Base-by-base conservation (phyloP, 2,797 vertebrate genomes). In the Nannoperca obscura region DNA sequence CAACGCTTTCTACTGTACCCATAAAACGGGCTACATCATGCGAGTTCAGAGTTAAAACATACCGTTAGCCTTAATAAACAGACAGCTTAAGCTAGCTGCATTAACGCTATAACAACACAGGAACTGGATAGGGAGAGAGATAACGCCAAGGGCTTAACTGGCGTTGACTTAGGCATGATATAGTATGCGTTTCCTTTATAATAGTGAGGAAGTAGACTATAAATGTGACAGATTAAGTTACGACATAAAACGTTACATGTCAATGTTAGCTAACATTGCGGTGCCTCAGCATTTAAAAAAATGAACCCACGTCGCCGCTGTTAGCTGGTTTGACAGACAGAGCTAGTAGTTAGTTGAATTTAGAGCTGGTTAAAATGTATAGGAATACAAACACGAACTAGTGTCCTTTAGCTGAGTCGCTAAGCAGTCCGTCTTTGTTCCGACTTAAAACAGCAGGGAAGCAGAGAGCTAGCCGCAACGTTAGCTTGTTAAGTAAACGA, bases 391-490 rank as follows among this genome's bases (percentile, higher is more conserved):
- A 64, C 7, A n/a, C 0, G 47, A 65, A 65, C 2, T 3, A 11
- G 9, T 7, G 36, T 0, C 2, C 7, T 27, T 50, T 7, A 30
- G 27, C 14, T 1, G 52, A 65, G 53, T 2, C 2, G 27, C 49
- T 19, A 1, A 19, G 58, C 44, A 36, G 34, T 46, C 2, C n/a
- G 69, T 83, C 86, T 92, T 92, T 90, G 91, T 92, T 90, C 82
- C 73, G 49, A 80, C 27, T 71, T 54, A n/a, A 76, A 83, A 78
- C 72, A 84, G 71, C 74, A 52, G 62, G 70, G 57, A 60, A 62
- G 65, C 68, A 5, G 7, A 9, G 6, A 50, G 89, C 82, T 89
- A 86, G 62, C 79, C 46, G 60, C 15, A 46, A 49, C 65, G 50
- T 57, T 91, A 89, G 91, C 87, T 50, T 61, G 59, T 30, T 27